Evolutionary conservation across 2,888 invertebrate genomes (phyloP), one percentile per base, ranked within the genome.

Genomic region (Palloptera scutellata): DNA sequence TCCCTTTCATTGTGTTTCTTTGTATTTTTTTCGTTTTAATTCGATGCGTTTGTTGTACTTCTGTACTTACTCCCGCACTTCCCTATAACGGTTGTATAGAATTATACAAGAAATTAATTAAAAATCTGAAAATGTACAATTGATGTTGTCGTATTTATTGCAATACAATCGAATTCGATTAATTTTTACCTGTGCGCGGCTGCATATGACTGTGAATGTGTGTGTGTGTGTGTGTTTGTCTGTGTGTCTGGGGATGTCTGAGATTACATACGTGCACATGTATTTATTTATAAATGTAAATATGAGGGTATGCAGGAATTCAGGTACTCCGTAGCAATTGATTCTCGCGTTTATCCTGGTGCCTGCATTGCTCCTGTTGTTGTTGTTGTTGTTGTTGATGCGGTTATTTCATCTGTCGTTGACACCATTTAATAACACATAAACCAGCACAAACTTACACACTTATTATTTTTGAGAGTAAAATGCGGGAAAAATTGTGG

Each of bases 361-460:
- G 2, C 30, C 6, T 30, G 30, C 30, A 30, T 30, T 30, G 30
- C 9, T 59, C 54, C 42, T 54, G 45, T 17, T 61, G 40, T 52
- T 61, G 20, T 54, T 63, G 55, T 43, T 17, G 55, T 40, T 58
- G 40, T 74, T 72, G 78, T 76, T 62, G 53, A 10, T 45, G 63
- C 76, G 77, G 78, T 76, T 77, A 13, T 64, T 62, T 17, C 30
- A 6, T 30, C 30, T 30, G 30, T 67, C 70, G 70, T 17, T 48
- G 73, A 70, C 75, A 78, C 74, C 79, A 77, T 79, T 78, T 72
- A 72, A 30, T 30, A 30, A 30, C 78, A 77, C 79, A 74, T 76
- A 78, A 79, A 79, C 79, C 78, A 79, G 78, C 79, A 79, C 53
- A 52, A 30, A 13, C 62, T 42, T 76, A 72, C 77, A 76, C 73